phyloP scores from a whole-genome alignment of 2,888 invertebrate species.

The Esperia sulphurella region DNA sequence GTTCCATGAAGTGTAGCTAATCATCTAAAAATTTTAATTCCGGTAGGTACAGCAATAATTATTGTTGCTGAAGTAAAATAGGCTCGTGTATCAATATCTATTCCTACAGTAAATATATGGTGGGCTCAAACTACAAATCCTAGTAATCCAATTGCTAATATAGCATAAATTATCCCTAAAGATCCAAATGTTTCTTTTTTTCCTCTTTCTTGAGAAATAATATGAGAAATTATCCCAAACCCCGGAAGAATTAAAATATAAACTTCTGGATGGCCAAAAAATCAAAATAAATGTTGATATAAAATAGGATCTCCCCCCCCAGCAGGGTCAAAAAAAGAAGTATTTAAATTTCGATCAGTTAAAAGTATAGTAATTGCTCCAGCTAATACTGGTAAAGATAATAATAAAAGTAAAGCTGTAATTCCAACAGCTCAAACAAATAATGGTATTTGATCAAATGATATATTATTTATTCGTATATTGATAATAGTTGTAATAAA shows the following conservation, averaged over 20 bases:
- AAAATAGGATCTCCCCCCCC: slow-evolving; percentile 90
- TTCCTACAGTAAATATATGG: slow-evolving; percentile 91
- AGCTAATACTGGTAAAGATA: slow-evolving; percentile 87
- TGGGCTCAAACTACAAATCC: slow-evolving; percentile 92
- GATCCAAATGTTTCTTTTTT: slow-evolving; percentile 87
- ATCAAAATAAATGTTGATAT: slow-evolving; percentile 92
- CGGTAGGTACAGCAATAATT: slow-evolving; percentile 92
- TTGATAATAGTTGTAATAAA: slow-evolving; percentile 89
- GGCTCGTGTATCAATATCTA: slow-evolving; percentile 90
- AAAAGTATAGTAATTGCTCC: slow-evolving; percentile 89
- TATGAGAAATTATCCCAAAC: slow-evolving; percentile 90
- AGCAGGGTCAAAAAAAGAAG: slow-evolving; percentile 88
- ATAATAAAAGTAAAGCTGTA: slow-evolving; percentile 74
- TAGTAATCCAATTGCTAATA: slow-evolving; percentile 88
- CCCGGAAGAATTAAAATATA: slow-evolving; percentile 92
- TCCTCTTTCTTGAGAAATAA: slow-evolving; percentile 85
- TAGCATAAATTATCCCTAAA: slow-evolving; percentile 91
- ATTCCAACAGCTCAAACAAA: slow-evolving; percentile 86
- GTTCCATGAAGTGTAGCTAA: slow-evolving; percentile 44
- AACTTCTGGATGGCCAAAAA: slow-evolving; percentile 93
- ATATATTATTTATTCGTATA: slow-evolving; percentile 81
- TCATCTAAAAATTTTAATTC: slow-evolving; percentile 91
- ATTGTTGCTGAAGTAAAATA: slow-evolving; percentile 92
- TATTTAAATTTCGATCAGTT: slow-evolving; percentile 89
- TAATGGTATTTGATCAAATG: slow-evolving; percentile 82